A percentile compares a stretch with the other conserved stretches of the same genome.
phyloP scores from a whole-genome alignment of 2,797 vertebrate species.

The Tangara arthus region DNA sequence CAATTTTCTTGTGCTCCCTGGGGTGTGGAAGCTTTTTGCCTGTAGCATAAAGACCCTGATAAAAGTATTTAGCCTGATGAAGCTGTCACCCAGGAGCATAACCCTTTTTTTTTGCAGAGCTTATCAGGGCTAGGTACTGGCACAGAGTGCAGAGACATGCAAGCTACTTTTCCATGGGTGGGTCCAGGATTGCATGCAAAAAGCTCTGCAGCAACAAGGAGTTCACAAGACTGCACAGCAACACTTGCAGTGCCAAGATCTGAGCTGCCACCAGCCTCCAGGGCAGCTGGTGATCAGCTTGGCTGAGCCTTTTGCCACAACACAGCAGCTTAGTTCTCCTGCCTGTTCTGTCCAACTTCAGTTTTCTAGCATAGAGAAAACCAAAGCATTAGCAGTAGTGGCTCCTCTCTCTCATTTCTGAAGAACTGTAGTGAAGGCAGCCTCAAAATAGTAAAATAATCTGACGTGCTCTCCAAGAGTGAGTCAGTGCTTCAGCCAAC shows the following conservation, averaged over 20 bases:
- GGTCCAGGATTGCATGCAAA: rapidly evolving
- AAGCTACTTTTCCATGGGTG: not conserved
- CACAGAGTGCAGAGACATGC: not conserved
- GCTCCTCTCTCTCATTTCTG: not conserved
- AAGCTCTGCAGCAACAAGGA: not conserved
- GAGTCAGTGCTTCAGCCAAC: not conserved
- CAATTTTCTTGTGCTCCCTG: not conserved
- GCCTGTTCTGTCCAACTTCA: not conserved
- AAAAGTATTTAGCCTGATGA: not conserved
- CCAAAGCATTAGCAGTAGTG: not conserved
- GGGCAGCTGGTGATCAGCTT: not conserved
- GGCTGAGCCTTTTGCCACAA: not conserved
- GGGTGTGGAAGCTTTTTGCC: not conserved
- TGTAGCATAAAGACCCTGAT: not conserved
- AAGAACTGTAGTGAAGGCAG: not conserved
- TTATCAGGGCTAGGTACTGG: not conserved
- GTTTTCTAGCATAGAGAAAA: not conserved
- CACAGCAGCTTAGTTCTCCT: not conserved
- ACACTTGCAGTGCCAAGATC: not conserved
- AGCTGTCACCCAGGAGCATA: not conserved
- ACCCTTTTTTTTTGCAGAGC: not conserved
- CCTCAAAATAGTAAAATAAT: not conserved
- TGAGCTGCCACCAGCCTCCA: not conserved
- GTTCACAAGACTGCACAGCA: not conserved
- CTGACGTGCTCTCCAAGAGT: not conserved